Evolutionary conservation across 2,113 vertebrate genomes (phyloP), one percentile per base, ranked within the genome.

Genomic region (Syngnathus typhle): DNA sequence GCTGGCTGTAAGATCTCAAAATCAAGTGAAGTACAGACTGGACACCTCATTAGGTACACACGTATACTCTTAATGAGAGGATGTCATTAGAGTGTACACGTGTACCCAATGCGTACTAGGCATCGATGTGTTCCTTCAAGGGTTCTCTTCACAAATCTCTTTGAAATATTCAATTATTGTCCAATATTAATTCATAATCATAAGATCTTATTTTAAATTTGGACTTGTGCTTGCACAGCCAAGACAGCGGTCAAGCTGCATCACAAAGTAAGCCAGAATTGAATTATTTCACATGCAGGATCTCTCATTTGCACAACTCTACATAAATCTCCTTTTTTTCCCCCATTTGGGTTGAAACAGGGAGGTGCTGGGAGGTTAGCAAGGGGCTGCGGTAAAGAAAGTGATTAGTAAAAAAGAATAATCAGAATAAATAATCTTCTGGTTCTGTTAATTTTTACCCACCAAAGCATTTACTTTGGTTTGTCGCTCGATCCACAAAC

Each of bases 381-480:
- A 46, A 37, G 46, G 73, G 69, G 60, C 81, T 92, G 91, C 79
- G 66, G 87, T 87, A 81, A 88, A 87, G 78, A 86, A 89, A 73
- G 86, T 90, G 84, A 89, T 89, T 89, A 90, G 85, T 93, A 90
- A 93, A 83, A 80, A 94, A 92, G 74, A 91, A 89, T 85, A 92
- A 94, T 93, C 92, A 94, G 87, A 92, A 93, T 92, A 93, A 95
- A 87, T 84, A 88, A 89, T 95, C 91, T 93, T 79, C 95, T 94
- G 93, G 92, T 98, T 96, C 95, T 95, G 89, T 88, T 88, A 76
- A 93, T 96, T 96, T 97, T 97, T 97, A 98, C 97, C 96, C 96
- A 98, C 96, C 96, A 99, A 99, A 99, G 96, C 96, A 98, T 99
- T 96, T 98, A 99, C 96, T 99, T 98, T 99, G 96, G 96, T 98